Evolutionary conservation across 2,888 invertebrate species (phyloP).

Genomic region (Bugulina stolonifera): DNA sequence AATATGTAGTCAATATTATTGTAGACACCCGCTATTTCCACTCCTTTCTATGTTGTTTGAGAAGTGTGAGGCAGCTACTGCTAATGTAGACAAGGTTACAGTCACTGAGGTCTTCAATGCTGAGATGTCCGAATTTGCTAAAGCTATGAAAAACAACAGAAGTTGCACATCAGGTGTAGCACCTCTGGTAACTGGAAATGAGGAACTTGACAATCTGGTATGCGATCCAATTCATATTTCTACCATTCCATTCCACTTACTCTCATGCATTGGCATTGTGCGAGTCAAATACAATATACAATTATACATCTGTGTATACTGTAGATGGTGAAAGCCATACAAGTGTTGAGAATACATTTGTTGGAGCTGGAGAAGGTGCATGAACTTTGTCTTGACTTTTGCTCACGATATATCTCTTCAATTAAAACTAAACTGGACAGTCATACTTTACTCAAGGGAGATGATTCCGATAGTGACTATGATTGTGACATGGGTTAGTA

Average conservation of each 20-base stretch:
- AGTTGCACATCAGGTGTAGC: conserved; percentile 79
- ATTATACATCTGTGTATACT: too few species aligned
- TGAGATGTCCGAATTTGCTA: conserved; percentile 72
- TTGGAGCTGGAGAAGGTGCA: conserved; percentile 89
- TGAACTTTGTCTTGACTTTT: conserved; percentile 89
- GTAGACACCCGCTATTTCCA: conserved; percentile 52
- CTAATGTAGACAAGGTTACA: conserved; percentile 39
- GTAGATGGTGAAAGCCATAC: conserved; percentile 79
- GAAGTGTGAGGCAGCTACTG: conserved; percentile 51
- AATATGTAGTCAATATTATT: too few species aligned
- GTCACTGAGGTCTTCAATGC: conserved; percentile 43
- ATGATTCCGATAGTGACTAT: conserved; percentile 28
- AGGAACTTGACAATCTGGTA: conserved; percentile 50
- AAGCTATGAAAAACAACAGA: conserved; percentile 53
- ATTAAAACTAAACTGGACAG: conserved; percentile 63
- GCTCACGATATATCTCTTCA: conserved; percentile 81
- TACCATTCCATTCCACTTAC: too few species aligned
- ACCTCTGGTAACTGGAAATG: conserved; percentile 71
- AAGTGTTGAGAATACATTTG: conserved; percentile 84
- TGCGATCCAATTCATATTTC: too few species aligned
- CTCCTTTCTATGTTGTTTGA: conserved; percentile 51
- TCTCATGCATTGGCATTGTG: too few species aligned
- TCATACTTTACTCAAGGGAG: conserved; percentile 42
- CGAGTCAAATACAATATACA: too few species aligned
- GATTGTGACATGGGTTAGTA: conserved; percentile 22